Evolutionary conservation across 2,113 vertebrate genomes (phyloP), one percentile per base, ranked within the genome.

Genomic region (Forbesichthys agassizii): DNA sequence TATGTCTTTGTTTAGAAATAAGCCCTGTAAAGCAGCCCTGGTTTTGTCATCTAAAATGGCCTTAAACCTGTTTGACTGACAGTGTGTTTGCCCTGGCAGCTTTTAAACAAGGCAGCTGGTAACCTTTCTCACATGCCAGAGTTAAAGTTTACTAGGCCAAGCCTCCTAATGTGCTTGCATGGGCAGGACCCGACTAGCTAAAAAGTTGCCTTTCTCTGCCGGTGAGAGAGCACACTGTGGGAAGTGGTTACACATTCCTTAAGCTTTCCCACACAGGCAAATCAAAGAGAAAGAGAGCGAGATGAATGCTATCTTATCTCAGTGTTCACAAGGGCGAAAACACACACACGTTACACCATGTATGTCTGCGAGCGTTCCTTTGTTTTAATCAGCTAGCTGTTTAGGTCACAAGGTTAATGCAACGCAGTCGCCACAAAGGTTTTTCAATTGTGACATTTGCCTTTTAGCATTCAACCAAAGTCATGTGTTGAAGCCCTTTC

Each of bases 61-160:
- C 62, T 47, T 64, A 59, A 73, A 74, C 82, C 59, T 80, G 80
- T 83, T 81, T 68, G 79, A 88, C 83, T 79, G 85, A 84, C 71
- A 67, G 48, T 49, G 11, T 81, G 77, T 89, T 90, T 89, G 79
- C 75, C 78, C 76, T 71, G 48, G 61, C 64, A 66, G 81, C 78
- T 86, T 87, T 86, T 83, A 80, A 77, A 75, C 33, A 63, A 60
- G 52, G 72, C 51, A 48, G 52, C 58, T 48, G 67, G 52, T 73
- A 83, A 88, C 75, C 62, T 80, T 84, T 87, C 55, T 46, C 77
- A 84, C 62, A 68, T 83, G 73, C 71, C 61, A 0, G 55, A 84
- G 70, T 71, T 78, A 75, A 61, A 55, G 48, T 84, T 84, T 78
- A 74, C 61, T 58, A 66, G 69, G 61, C 63, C 55, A 58, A 77